Evolutionary conservation across 2,113 vertebrate species (phyloP).

Genomic region (Bostrychus sinensis): DNA sequence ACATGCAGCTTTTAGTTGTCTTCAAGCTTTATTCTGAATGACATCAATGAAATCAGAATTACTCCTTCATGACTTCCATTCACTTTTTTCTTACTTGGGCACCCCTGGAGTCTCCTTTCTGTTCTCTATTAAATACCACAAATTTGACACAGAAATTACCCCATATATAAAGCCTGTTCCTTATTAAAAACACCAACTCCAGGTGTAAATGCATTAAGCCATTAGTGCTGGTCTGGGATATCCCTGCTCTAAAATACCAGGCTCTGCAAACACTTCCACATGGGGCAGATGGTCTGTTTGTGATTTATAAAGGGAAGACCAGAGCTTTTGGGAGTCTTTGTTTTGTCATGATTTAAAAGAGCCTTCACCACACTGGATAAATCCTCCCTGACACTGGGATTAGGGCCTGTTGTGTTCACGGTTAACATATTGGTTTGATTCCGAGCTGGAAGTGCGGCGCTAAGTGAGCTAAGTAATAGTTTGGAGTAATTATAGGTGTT

Average conservation of each 20-base stretch:
- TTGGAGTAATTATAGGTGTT: conserved; percentile 33
- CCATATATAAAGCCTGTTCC: not conserved
- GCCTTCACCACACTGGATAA: conserved; percentile 27
- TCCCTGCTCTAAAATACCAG: conserved; percentile 31
- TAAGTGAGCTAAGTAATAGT: not conserved
- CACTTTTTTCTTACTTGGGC: not conserved
- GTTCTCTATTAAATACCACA: not conserved
- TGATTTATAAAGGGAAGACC: conserved; percentile 50
- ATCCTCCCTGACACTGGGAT: conserved; percentile 35
- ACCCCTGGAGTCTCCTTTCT: not conserved
- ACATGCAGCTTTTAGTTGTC: too few relatives aligned
- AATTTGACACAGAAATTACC: not conserved
- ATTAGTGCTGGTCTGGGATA: conserved; percentile 16
- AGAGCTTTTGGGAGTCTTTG: conserved; percentile 40
- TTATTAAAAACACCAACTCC: not conserved
- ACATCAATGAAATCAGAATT: too few relatives aligned
- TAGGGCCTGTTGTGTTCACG: conserved; percentile 2
- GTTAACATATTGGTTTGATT: conserved; percentile 18
- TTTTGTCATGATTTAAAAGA: conserved; percentile 52
- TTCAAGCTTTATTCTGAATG: too few relatives aligned
- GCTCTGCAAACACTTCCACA: conserved; percentile 29
- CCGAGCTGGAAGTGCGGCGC: conserved; percentile 23
- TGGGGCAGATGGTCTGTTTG: conserved; percentile 17
- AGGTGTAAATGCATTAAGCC: conserved; percentile 5
- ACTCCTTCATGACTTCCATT: not conserved